Conservation (phyloP, 2,113 vertebrate genomes). For the Xiphophorus couchianus region DNA sequence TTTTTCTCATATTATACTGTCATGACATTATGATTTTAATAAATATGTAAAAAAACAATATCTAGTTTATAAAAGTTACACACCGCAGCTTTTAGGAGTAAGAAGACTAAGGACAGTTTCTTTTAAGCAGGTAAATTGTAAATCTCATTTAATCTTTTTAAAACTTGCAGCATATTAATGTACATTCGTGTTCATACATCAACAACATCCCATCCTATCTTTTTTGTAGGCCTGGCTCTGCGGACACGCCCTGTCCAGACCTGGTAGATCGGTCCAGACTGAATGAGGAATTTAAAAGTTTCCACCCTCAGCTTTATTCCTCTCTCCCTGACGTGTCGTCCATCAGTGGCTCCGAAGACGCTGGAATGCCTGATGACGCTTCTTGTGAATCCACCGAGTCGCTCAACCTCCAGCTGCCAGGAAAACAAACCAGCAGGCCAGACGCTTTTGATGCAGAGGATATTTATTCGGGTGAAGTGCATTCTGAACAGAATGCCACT, state of each 20-base stretch:
- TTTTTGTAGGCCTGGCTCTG: constrained; percentile 31
- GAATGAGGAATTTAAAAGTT: constrained; percentile 37
- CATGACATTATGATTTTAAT: no score
- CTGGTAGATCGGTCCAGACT: constrained; percentile 67
- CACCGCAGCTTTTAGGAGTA: no score
- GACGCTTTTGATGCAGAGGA: constrained; percentile 24
- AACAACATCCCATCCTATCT: neutral
- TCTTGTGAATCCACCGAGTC: constrained; percentile 51
- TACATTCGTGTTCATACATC: neutral
- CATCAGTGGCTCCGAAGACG: constrained; percentile 29
- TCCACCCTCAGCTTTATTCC: constrained; percentile 58
- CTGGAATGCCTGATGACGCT: constrained; percentile 19
- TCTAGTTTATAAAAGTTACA: no score
- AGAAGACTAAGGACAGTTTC: no score
- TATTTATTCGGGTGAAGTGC: constrained; percentile 53
- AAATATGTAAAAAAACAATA: no score
- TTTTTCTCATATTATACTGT: no score
- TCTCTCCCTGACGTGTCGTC: constrained; percentile 81
- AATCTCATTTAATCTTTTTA: no score
- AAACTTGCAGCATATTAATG: no score
- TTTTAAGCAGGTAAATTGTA: no score
- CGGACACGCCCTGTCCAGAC: constrained; percentile 65
- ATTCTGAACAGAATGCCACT: constrained; percentile 59
- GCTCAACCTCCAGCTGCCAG: constrained; percentile 32
- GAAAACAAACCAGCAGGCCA: constrained; percentile 3